phyloP scores from a whole-genome alignment of 1,140 invertebrate species.

The Yoshiicerus persimilis region DNA sequence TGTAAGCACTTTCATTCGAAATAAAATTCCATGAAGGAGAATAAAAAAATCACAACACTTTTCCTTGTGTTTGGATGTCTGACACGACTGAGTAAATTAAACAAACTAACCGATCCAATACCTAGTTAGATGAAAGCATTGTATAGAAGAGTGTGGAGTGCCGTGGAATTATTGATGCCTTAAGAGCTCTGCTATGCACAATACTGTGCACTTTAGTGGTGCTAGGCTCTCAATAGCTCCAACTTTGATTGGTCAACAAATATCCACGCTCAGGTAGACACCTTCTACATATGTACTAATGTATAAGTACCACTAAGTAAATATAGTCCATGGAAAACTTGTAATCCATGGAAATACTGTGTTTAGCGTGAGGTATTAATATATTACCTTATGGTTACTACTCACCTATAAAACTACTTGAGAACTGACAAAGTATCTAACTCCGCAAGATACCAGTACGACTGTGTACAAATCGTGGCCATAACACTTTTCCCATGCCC shows the following conservation, averaged over 20 bases:
- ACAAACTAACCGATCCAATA: neutral
- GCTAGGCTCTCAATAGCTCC: conserved; percentile 39
- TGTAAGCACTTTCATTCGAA: neutral
- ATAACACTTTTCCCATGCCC: neutral
- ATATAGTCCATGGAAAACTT: neutral
- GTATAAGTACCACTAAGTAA: neutral
- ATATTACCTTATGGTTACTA: neutral
- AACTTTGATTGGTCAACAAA: conserved; percentile 37
- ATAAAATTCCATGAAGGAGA: neutral
- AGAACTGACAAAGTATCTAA: neutral
- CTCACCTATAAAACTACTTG: neutral
- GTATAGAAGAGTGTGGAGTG: neutral
- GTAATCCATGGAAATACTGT: neutral
- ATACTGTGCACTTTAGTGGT: conserved; percentile 28
- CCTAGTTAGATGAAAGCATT: neutral
- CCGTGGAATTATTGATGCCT: conserved; percentile 32
- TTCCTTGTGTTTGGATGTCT: neutral
- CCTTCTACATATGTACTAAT: neutral
- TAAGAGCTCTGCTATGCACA: conserved; percentile 1
- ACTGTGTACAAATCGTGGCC: neutral
- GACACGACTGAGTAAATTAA: neutral
- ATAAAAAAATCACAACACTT: neutral
- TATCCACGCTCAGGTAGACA: neutral
- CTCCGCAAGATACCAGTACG: neutral
- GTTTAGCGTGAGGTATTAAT: neutral